Conservation (phyloP, 2,113 vertebrate genomes). For the Kryptolebias marmoratus region DNA sequence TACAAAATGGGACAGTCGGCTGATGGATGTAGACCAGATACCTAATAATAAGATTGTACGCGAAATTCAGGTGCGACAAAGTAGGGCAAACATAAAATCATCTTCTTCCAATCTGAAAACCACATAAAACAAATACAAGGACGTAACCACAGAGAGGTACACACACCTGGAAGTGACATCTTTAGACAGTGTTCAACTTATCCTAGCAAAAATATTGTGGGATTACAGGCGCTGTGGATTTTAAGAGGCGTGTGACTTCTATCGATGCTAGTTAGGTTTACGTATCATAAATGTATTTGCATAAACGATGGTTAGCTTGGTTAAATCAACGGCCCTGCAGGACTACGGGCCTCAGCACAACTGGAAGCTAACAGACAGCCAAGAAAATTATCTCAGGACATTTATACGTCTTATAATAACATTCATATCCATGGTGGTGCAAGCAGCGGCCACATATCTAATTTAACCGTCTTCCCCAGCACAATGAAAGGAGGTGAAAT, state of each 20-base stretch:
- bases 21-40: background rate
- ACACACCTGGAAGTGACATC: slow-evolving; percentile 38
- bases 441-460: background rate
- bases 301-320: slow-evolving; percentile 1
- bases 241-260: background rate
- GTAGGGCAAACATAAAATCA: background rate
- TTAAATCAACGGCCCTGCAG: slow-evolving; percentile 46
- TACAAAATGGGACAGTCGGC: background rate
- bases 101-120: background rate
- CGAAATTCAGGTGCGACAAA: background rate
- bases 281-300: background rate
- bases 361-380: slow-evolving; percentile 24
- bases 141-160: background rate
- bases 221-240: background rate
- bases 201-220: background rate
- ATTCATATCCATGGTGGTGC: background rate
- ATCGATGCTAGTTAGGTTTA: no score
- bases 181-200: background rate
- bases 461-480: background rate
- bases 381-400: background rate
- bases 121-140: background rate
- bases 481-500: background rate
- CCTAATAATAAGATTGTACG: background rate
- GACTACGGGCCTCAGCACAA: slow-evolving; percentile 52
- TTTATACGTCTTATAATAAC: background rate